Conservation (phyloP, 2,888 invertebrate species). For the Euzetes globulus region DNA sequence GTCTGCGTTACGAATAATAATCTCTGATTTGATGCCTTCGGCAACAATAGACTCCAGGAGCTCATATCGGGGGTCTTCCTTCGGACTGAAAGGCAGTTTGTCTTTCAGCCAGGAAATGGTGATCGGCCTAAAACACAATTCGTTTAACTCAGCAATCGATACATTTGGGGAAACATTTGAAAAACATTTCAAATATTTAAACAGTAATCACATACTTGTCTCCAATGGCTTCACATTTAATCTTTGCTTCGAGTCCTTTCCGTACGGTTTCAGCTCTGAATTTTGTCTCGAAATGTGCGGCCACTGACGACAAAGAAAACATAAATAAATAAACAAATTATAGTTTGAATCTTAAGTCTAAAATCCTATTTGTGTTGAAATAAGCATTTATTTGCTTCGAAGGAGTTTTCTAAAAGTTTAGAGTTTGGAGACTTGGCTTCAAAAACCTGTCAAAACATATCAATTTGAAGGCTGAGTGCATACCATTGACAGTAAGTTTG, state of each 20-base stretch:
- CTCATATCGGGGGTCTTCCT: conserved; percentile 38
- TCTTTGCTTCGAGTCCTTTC: conserved; percentile 41
- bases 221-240: conserved; percentile 44
- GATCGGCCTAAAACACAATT: conserved; percentile 44
- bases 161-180: not conserved
- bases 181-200: not conserved
- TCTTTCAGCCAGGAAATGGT: conserved; percentile 49
- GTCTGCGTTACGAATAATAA: conserved; percentile 41
- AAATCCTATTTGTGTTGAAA: not conserved
- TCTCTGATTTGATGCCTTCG: conserved; percentile 41
- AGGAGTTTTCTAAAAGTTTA: not conserved
- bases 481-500: conserved; percentile 42
- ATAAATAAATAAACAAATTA: not conserved
- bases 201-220: conserved; percentile 43
- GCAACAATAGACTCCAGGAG: conserved; percentile 38
- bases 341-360: not conserved
- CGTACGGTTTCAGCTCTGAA: conserved; percentile 41
- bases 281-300: conserved; percentile 43
- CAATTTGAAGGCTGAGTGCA: conserved; percentile 24
- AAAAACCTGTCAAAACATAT: not conserved
- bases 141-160: not conserved
- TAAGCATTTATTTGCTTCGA: not conserved
- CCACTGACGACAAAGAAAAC: conserved; percentile 38
- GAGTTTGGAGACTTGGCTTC: too few relatives aligned
- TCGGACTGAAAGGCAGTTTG: conserved; percentile 40